phyloP scores from a whole-genome alignment of 2,797 vertebrate species.

The Falco peregrinus region DNA sequence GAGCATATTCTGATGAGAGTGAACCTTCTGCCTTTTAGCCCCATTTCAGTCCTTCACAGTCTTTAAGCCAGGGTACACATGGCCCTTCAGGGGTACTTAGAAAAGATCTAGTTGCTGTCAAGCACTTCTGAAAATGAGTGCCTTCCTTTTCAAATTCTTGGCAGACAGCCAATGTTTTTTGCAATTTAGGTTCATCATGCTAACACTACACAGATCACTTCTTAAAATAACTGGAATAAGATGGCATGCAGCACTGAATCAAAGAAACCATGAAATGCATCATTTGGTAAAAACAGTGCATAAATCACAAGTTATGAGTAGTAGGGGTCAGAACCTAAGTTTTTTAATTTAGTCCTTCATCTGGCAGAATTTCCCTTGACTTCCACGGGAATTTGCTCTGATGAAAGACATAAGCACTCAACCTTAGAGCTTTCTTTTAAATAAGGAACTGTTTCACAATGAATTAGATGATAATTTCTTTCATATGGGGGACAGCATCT shows the following conservation, averaged over 20 bases:
- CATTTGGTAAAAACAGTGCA: not conserved
- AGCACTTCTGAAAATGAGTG: not conserved
- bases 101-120: not conserved
- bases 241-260: not conserved
- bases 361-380: not conserved
- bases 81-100: not conserved
- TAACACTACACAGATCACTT: not conserved
- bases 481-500: not conserved
- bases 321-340: rapidly evolving
- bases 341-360: not conserved
- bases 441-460: not conserved
- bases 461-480: not conserved
- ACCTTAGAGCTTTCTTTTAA: not conserved
- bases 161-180: not conserved
- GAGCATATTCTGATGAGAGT: not conserved
- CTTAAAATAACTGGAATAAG: not conserved
- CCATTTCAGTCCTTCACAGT: not conserved
- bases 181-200: not conserved
- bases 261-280: not conserved
- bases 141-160: not conserved
- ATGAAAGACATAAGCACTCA: not conserved
- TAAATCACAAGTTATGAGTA: not conserved
- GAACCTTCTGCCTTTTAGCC: not conserved
- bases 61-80: not conserved
- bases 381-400: not conserved